phyloP scores from a whole-genome alignment of 2,888 invertebrate genomes.

The Embidobia sp. region DNA sequence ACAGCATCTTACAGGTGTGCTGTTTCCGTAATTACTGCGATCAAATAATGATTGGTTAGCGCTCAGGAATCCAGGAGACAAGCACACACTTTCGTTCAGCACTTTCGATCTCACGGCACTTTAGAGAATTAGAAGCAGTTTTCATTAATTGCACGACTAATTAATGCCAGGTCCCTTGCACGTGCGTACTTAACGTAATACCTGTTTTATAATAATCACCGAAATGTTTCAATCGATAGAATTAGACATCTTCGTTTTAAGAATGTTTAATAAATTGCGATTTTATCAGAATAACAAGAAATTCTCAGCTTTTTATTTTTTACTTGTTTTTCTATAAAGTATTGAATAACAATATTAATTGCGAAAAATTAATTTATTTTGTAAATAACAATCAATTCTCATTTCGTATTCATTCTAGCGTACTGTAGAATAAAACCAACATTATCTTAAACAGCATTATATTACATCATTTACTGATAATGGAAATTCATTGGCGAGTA shows the following conservation, averaged over 20 bases:
- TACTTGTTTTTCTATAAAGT: too few relatives aligned
- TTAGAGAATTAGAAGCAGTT: constrained; percentile 48
- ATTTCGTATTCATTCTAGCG: too few relatives aligned
- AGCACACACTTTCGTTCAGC: constrained; percentile 49
- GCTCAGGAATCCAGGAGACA: constrained; percentile 28
- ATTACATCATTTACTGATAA: constrained; percentile 26
- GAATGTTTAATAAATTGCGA: too few relatives aligned
- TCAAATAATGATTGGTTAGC: constrained; percentile 63
- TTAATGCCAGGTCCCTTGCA: constrained; percentile 40
- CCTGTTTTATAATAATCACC: constrained; percentile 24
- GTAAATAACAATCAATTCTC: too few relatives aligned
- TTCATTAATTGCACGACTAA: constrained; percentile 45
- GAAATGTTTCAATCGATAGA: constrained; percentile 18
- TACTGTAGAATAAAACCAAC: too few relatives aligned
- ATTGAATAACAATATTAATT: too few relatives aligned
- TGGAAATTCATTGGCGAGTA: constrained; percentile 21
- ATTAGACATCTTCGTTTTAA: neutral
- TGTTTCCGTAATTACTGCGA: constrained; percentile 52
- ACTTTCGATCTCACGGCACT: constrained; percentile 51
- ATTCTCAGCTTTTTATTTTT: too few relatives aligned
- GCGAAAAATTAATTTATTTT: too few relatives aligned
- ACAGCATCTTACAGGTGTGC: constrained; percentile 16
- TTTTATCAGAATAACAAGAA: too few relatives aligned
- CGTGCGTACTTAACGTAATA: constrained; percentile 28
- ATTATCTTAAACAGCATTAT: neutral